These are phyloP conservation scores for Acropora tenuis DNA, from an alignment of 64 coral and sea anemone species.

Conservation along the genomic window DNA sequence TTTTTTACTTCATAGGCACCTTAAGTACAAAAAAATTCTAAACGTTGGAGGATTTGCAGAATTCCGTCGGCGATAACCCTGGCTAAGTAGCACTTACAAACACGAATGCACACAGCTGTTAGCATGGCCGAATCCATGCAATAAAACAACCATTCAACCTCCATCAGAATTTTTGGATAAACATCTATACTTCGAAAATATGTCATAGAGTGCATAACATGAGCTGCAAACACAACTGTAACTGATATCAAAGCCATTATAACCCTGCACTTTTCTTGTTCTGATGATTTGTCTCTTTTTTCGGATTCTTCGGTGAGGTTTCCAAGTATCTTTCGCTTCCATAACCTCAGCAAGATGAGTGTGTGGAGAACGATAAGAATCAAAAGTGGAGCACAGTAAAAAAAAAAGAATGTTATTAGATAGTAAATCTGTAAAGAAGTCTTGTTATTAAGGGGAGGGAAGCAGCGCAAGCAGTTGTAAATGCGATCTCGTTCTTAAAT, in stretches of 20 bases:
- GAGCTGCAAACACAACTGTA: conserved; percentile 39
- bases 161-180: not conserved
- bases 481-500: too few species aligned
- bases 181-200: not conserved
- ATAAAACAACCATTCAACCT: not conserved
- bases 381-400: conserved; percentile 36
- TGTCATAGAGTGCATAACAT: conserved; percentile 52
- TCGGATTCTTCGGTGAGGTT: conserved; percentile 22
- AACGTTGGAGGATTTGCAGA: too few species aligned
- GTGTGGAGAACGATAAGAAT: not conserved
- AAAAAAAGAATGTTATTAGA: not conserved
- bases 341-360: conserved; percentile 52
- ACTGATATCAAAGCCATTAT: conserved; percentile 14
- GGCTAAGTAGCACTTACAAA: conserved; percentile 32
- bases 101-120: conserved; percentile 67
- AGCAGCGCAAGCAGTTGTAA: too few species aligned
- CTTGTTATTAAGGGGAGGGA: too few species aligned
- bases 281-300: not conserved
- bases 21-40: too few species aligned
- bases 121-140: conserved; percentile 47
- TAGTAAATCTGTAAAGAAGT: too few species aligned
- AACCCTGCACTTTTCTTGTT: conserved; percentile 32
- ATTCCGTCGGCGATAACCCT: too few species aligned
- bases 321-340: conserved; percentile 66
- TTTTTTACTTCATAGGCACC: too few species aligned